Evolutionary conservation across 2,113 vertebrate species (phyloP).

Genomic region (Ciconia maguari): DNA sequence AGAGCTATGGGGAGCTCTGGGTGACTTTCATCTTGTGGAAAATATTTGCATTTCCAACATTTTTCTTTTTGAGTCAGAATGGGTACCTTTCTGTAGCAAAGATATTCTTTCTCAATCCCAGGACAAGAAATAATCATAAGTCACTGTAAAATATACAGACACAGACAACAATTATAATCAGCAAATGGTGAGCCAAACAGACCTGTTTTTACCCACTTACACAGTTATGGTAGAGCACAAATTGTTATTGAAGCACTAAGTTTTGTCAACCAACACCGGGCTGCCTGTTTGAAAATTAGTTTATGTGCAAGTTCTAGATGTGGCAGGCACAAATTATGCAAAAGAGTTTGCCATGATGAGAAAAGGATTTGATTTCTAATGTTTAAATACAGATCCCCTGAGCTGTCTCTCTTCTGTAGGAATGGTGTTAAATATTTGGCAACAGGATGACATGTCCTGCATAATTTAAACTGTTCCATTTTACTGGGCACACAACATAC

Average conservation of each 20-base stretch:
- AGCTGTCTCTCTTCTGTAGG: background rate
- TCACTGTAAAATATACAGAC: background rate
- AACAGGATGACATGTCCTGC: conserved; percentile 9
- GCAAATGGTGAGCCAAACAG: background rate
- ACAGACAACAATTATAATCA: conserved; percentile 19
- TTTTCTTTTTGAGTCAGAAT: conserved; percentile 8
- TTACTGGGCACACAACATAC: background rate
- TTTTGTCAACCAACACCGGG: background rate
- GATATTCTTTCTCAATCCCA: background rate
- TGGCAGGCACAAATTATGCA: conserved; percentile 29
- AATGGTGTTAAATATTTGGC: conserved; percentile 48
- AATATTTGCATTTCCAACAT: conserved; percentile 45
- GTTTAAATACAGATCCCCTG: conserved; percentile 42
- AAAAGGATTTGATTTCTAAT: conserved; percentile 38
- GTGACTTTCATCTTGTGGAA: conserved; percentile 5
- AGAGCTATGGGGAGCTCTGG: background rate
- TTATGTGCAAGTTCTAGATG: background rate
- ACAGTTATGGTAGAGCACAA: background rate
- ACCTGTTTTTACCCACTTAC: background rate
- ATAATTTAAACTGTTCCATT: background rate
- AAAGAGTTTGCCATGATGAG: background rate
- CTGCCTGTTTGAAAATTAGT: background rate
- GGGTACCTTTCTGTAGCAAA: conserved; percentile 5
- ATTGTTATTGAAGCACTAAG: background rate
- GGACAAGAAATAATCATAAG: conserved; percentile 2